Evolutionary conservation across 2,888 invertebrate species (phyloP).

Genomic region (Nycteola revayana): DNA sequence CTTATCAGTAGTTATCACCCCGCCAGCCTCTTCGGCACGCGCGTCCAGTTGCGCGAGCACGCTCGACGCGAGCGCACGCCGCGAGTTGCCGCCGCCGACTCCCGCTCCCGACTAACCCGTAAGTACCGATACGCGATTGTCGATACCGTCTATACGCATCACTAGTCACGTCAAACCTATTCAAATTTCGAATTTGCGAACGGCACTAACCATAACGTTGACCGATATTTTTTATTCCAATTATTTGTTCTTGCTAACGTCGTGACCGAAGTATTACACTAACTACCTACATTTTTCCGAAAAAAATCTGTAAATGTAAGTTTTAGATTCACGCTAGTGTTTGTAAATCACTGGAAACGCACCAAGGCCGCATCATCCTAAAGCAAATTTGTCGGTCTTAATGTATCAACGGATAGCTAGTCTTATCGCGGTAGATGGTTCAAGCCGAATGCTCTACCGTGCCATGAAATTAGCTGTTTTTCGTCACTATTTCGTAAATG

Average conservation of each 20-base stretch:
- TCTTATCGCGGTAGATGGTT: slow-evolving; percentile 47
- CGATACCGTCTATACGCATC: slow-evolving; percentile 1
- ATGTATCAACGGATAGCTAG: slow-evolving; percentile 58
- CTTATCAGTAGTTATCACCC: slow-evolving; percentile 77
- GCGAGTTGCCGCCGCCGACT: slow-evolving; percentile 24
- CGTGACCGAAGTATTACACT: slow-evolving; percentile 31
- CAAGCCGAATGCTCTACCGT: slow-evolving; percentile 27
- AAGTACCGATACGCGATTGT: slow-evolving; percentile 12
- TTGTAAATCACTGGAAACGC: slow-evolving; percentile 35
- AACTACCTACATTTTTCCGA: slow-evolving; percentile 11
- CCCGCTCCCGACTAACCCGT: slow-evolving; percentile 20
- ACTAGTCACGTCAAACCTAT: background rate
- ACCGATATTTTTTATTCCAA: slow-evolving; percentile 2
- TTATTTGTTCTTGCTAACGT: slow-evolving; percentile 9
- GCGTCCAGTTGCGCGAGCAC: slow-evolving; percentile 61
- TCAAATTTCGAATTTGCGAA: background rate
- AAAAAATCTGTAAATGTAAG: slow-evolving; percentile 15
- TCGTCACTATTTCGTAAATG: slow-evolving; percentile 23
- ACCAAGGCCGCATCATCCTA: slow-evolving; percentile 56
- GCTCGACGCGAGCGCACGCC: slow-evolving; percentile 53
- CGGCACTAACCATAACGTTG: background rate
- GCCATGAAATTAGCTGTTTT: slow-evolving; percentile 27
- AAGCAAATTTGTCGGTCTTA: slow-evolving; percentile 65
- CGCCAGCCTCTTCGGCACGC: slow-evolving; percentile 54
- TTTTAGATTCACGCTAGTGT: slow-evolving; percentile 17